These are phyloP conservation scores for Hyppa rectilinea DNA, from an alignment of 2,888 invertebrate species.

Conservation along the genomic window DNA sequence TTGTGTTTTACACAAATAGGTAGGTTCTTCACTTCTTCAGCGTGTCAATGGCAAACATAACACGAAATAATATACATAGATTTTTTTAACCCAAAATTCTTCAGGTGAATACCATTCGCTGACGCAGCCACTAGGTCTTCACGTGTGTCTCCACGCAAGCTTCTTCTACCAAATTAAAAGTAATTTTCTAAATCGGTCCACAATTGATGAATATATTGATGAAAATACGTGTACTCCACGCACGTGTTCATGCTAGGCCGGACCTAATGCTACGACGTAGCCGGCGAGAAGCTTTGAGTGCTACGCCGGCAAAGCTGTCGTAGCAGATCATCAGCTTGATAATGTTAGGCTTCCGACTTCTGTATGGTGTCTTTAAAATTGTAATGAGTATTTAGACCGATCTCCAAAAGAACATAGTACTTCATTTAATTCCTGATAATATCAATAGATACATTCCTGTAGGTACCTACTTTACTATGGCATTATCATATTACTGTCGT, in stretches of 20 bases:
- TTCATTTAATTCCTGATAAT: neutral
- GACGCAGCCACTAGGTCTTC: no score
- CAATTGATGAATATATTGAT: no score
- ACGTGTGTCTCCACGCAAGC: no score
- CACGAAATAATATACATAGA: no score
- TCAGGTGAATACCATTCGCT: no score
- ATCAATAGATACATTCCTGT: neutral
- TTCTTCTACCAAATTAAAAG: no score
- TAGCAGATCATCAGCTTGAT: neutral
- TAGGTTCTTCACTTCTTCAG: no score
- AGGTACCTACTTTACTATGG: no score
- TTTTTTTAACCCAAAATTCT: no score
- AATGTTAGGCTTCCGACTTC: neutral
- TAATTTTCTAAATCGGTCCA: no score
- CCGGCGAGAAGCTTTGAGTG: neutral
- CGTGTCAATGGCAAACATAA: no score
- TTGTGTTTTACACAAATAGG: neutral
- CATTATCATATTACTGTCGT: neutral
- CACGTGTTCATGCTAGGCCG: neutral
- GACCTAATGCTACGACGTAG: constrained; percentile 21
- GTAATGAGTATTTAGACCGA: no score
- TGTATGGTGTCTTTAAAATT: neutral
- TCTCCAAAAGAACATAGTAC: neutral
- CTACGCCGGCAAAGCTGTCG: neutral
- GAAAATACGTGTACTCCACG: neutral